phyloP scores from a whole-genome alignment of 2,797 vertebrate species.

The Sphenodon punctatus region DNA sequence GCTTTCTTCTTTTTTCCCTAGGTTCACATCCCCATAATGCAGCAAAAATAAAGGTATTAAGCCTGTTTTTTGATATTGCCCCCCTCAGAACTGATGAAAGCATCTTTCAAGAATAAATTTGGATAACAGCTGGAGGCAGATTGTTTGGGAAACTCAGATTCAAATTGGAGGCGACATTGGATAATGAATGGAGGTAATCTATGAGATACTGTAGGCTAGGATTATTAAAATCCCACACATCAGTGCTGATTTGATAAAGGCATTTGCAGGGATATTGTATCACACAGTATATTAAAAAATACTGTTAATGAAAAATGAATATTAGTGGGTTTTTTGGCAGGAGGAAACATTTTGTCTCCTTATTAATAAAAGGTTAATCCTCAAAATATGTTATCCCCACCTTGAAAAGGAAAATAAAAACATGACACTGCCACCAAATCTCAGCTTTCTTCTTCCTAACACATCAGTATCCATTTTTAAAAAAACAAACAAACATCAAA shows the following conservation, averaged over 20 bases:
- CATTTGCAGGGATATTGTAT: constrained; percentile 19
- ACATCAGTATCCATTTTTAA: not conserved
- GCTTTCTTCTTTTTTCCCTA: not conserved
- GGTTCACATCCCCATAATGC: not conserved
- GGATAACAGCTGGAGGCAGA: constrained; percentile 57
- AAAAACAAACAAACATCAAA: no score
- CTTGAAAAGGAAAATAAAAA: constrained; percentile 51
- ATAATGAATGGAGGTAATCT: constrained; percentile 55
- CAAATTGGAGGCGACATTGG: constrained; percentile 35
- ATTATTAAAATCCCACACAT: constrained; percentile 35
- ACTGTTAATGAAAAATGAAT: constrained; percentile 64
- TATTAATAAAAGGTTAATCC: constrained; percentile 59
- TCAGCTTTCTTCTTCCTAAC: not conserved
- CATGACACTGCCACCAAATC: not conserved
- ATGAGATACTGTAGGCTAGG: constrained; percentile 7
- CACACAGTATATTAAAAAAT: constrained; percentile 48
- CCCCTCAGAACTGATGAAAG: constrained; percentile 32
- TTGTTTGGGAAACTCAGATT: constrained; percentile 46
- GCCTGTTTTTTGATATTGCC: constrained; percentile 1
- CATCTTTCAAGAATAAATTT: constrained; percentile 49
- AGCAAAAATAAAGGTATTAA: not conserved
- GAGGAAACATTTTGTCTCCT: constrained; percentile 38
- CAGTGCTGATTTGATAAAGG: constrained; percentile 13
- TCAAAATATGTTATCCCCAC: constrained; percentile 36
- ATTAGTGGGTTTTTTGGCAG: constrained; percentile 39